Percentiles rank a stretch among this genome's conserved stretches.
phyloP scores from a whole-genome alignment of 2,888 invertebrate species.

The Ecliptopera silaceata region DNA sequence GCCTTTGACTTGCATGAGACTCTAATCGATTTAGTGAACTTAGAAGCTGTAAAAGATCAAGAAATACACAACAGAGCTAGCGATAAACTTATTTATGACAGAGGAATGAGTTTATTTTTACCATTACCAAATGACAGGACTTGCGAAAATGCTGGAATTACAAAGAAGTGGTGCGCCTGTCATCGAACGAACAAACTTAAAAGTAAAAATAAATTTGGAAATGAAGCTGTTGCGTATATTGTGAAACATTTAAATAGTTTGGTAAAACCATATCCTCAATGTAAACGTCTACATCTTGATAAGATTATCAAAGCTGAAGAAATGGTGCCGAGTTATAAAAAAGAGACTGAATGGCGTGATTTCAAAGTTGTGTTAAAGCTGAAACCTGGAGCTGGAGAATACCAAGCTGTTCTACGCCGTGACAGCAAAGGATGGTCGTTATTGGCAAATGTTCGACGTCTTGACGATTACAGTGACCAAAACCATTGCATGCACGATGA shows the following conservation, averaged over 20 bases:
- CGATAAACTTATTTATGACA: slow-evolving; percentile 47
- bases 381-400: slow-evolving; percentile 17
- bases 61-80: slow-evolving; percentile 49
- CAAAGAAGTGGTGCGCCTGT: slow-evolving; percentile 92
- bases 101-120: slow-evolving; percentile 89
- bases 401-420: slow-evolving; percentile 15
- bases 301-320: slow-evolving; percentile 12
- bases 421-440: slow-evolving; percentile 11
- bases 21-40: slow-evolving; percentile 84
- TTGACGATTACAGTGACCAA: neutral
- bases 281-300: slow-evolving; percentile 45
- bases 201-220: slow-evolving; percentile 41
- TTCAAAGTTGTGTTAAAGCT: slow-evolving; percentile 8
- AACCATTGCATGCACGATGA: slow-evolving; percentile 5
- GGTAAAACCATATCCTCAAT: slow-evolving; percentile 20
- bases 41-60: slow-evolving; percentile 51
- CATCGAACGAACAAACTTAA: slow-evolving; percentile 63
- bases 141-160: slow-evolving; percentile 88
- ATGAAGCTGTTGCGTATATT: neutral
- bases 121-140: slow-evolving; percentile 86
- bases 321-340: slow-evolving; percentile 13
- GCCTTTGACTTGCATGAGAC: slow-evolving; percentile 92
- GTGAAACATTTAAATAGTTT: slow-evolving; percentile 40
- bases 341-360: slow-evolving; percentile 19
- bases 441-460: slow-evolving; percentile 10